Evolutionary conservation across 2,888 invertebrate genomes (phyloP).

Genomic region (Entomobrya multifasciata): DNA sequence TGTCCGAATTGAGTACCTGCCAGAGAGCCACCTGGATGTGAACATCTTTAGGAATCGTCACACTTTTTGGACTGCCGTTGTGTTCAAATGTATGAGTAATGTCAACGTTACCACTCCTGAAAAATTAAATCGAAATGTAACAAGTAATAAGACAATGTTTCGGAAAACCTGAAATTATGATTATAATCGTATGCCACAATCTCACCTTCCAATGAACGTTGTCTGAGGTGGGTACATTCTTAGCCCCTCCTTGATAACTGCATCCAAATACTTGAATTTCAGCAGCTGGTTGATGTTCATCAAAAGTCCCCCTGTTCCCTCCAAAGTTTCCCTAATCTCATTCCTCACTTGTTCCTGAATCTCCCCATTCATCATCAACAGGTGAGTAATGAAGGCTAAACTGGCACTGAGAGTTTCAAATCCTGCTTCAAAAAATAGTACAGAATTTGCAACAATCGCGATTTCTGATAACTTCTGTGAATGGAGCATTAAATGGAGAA

Average conservation of each 20-base stretch:
- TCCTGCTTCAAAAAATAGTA: constrained; percentile 75
- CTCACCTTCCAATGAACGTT: constrained; percentile 71
- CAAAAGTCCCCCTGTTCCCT: not conserved
- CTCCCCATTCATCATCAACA: constrained; percentile 65
- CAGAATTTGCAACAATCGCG: constrained; percentile 73
- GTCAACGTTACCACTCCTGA: constrained; percentile 61
- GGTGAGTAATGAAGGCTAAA: constrained; percentile 72
- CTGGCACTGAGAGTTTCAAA: constrained; percentile 73
- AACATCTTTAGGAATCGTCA: constrained; percentile 67
- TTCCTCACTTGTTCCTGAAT: constrained; percentile 64
- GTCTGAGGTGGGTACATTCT: constrained; percentile 76
- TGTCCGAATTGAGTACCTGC: constrained; percentile 66
- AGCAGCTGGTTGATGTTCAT: not conserved
- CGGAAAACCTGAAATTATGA: too few species aligned
- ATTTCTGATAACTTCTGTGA: constrained; percentile 40
- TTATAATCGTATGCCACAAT: too few species aligned
- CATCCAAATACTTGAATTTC: constrained; percentile 55
- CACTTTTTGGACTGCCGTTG: not conserved
- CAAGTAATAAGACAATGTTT: too few species aligned
- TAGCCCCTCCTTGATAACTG: constrained; percentile 69
- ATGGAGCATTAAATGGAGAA: constrained; percentile 55
- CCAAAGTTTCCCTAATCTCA: constrained; percentile 52
- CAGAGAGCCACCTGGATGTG: constrained; percentile 73
- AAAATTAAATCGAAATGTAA: not conserved
- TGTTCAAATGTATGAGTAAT: too few species aligned